Evolutionary conservation across 2,888 invertebrate genomes (phyloP).

Genomic region (Coelinius sp.): DNA sequence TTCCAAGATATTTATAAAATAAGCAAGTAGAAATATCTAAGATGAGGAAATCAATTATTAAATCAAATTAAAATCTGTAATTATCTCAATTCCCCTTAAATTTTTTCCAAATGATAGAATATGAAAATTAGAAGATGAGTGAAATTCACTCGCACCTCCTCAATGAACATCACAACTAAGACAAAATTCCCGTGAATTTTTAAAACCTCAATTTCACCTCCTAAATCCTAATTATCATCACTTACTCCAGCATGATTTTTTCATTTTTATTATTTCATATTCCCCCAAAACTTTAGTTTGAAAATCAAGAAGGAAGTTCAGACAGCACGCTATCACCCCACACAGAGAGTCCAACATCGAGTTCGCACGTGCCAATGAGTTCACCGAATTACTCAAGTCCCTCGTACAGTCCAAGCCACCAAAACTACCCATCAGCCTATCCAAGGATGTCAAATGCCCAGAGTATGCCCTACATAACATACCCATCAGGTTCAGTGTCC

Average conservation of each 20-base stretch:
- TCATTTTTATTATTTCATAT: slow-evolving; percentile 47
- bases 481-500: slow-evolving; percentile 9
- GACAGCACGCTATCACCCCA: slow-evolving; percentile 65
- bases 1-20: too few species aligned
- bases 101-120: too few species aligned
- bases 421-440: slow-evolving; percentile 51
- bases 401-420: slow-evolving; percentile 61
- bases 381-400: slow-evolving; percentile 64
- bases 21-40: too few species aligned
- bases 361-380: slow-evolving; percentile 63
- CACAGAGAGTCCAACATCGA: slow-evolving; percentile 60
- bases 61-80: neutral
- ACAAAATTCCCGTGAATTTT: neutral
- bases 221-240: slow-evolving; percentile 10
- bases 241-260: slow-evolving; percentile 33
- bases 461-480: slow-evolving; percentile 39
- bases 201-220: neutral
- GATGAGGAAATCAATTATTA: too few species aligned
- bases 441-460: slow-evolving; percentile 31
- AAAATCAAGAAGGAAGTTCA: slow-evolving; percentile 62
- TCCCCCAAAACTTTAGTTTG: slow-evolving; percentile 54
- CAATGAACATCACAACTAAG: neutral
- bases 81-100: too few species aligned
- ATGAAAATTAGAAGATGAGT: too few species aligned
- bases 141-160: neutral